phyloP scores from a whole-genome alignment of 2,113 vertebrate species.

The Antigone vipio region DNA sequence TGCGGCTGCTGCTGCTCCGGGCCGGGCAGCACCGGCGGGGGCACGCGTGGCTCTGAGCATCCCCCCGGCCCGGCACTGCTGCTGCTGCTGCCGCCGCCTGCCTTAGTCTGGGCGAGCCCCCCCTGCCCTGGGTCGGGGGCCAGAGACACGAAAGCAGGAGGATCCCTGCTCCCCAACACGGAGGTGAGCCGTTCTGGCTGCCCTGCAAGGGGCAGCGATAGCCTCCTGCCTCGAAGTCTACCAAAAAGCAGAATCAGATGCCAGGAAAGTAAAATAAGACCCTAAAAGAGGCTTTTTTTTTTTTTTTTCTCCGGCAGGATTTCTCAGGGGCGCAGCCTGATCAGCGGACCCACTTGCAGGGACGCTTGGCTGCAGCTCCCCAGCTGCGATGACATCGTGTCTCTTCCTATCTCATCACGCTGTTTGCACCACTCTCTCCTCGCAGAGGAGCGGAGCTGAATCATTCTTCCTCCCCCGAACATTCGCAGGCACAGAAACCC shows the following conservation, averaged over 20 bases:
- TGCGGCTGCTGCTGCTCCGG: not conserved
- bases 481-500: not conserved
- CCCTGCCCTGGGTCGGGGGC: not conserved
- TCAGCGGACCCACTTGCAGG: not conserved
- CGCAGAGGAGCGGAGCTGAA: not conserved
- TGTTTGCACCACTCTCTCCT: not conserved
- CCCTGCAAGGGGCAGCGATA: fast-evolving
- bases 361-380: not conserved
- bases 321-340: not conserved
- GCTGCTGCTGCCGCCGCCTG: not conserved
- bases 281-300: not conserved
- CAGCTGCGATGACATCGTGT: not conserved
- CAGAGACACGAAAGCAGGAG: not conserved
- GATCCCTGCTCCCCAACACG: not conserved
- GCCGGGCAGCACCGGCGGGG: not conserved
- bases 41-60: not conserved
- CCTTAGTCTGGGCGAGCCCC: not conserved
- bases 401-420: constrained; percentile 45
- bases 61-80: not conserved
- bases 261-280: fast-evolving
- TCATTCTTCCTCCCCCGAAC: not conserved
- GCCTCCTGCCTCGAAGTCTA: not conserved
- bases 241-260: not conserved
- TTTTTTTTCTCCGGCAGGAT: not conserved
- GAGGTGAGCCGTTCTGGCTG: not conserved